These are phyloP conservation scores for Zaprionus gabonicus DNA, from an alignment of 1,140 invertebrate genomes.

Conservation along the genomic window DNA sequence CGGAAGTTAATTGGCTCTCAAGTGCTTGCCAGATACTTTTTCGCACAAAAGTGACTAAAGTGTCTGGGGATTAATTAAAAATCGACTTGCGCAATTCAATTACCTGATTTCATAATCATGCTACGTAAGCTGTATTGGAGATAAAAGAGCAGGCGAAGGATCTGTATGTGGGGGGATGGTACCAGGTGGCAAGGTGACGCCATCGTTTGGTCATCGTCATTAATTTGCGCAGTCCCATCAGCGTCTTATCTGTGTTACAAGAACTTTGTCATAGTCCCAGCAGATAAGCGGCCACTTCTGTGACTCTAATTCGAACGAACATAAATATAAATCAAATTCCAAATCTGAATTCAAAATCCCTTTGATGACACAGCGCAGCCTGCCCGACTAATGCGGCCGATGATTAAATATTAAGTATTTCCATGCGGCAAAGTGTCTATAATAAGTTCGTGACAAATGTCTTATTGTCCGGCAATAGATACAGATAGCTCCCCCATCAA, in stretches of 20 bases:
- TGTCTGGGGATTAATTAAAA: constrained; percentile 39
- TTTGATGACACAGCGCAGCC: constrained; percentile 37
- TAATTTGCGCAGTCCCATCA: constrained; percentile 4
- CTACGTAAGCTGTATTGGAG: not conserved
- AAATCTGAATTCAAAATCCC: constrained; percentile 17
- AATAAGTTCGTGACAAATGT: constrained; percentile 38
- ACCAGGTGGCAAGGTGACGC: constrained; percentile 15
- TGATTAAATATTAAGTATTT: constrained; percentile 49
- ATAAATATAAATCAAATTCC: constrained; percentile 8
- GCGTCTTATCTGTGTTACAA: constrained; percentile 32
- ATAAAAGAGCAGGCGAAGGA: not conserved
- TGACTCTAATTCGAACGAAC: not conserved
- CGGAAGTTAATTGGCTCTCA: constrained; percentile 44
- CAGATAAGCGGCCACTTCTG: constrained; percentile 19
- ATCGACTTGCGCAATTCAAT: constrained; percentile 40
- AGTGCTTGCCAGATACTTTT: constrained; percentile 27
- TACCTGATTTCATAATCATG: constrained; percentile 13
- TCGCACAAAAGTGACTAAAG: constrained; percentile 16
- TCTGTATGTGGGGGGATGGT: not conserved
- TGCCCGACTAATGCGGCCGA: not conserved
- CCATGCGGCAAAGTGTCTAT: constrained; percentile 44
- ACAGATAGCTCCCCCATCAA: not conserved
- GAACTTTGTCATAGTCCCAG: constrained; percentile 27
- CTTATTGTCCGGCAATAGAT: not conserved
- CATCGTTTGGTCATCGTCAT: constrained; percentile 15